A percentile compares a stretch with the other conserved stretches of the same genome.
Evolutionary conservation across 2,888 invertebrate species (phyloP).

Genomic region (Octodonta nipae): DNA sequence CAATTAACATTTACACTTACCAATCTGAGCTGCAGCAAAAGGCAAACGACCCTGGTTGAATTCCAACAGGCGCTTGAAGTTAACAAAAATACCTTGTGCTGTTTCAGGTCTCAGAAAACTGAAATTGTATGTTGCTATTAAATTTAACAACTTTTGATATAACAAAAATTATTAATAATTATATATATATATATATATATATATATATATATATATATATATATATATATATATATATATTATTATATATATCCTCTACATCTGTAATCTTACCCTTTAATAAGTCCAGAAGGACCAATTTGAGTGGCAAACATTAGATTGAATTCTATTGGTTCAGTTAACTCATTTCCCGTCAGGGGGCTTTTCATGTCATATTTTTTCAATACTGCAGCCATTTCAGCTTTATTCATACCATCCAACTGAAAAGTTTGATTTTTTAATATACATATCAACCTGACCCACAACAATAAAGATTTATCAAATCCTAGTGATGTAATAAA

Average conservation of each 20-base stretch:
- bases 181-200: background rate
- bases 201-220: too few relatives aligned
- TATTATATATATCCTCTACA: background rate
- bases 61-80: constrained; percentile 92
- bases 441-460: too few relatives aligned
- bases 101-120: constrained; percentile 93
- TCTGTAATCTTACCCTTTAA: constrained; percentile 72
- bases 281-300: constrained; percentile 90
- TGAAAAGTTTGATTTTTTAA: too few relatives aligned
- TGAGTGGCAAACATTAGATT: constrained; percentile 98
- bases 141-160: background rate
- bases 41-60: constrained; percentile 94
- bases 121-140: constrained; percentile 16
- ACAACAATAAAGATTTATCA: constrained; percentile 1
- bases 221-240: background rate
- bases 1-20: too few relatives aligned
- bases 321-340: constrained; percentile 92
- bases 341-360: constrained; percentile 85
- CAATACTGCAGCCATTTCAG: constrained; percentile 78
- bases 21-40: constrained; percentile 98
- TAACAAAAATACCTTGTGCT: constrained; percentile 99
- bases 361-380: constrained; percentile 84
- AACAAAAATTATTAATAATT: background rate
- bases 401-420: constrained; percentile 83
- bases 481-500: too few relatives aligned